phyloP scores from a whole-genome alignment of 1,140 invertebrate species.

The Caenorhabditis inopinata region DNA sequence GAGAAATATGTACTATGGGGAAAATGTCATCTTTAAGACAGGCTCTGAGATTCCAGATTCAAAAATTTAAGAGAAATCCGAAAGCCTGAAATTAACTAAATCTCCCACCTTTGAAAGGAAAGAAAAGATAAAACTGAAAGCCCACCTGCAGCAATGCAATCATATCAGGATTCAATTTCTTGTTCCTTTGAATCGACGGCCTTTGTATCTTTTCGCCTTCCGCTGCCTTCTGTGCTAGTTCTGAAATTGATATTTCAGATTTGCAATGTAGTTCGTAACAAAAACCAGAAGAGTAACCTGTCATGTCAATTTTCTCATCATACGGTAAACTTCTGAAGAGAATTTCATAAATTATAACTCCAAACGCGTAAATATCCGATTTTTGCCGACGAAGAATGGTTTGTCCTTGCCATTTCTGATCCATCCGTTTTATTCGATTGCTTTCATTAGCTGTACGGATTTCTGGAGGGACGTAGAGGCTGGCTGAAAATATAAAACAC shows the following conservation, averaged over 20 bases:
- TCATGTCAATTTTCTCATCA: conserved; percentile 52
- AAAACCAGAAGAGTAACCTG: conserved; percentile 37
- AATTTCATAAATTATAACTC: conserved; percentile 65
- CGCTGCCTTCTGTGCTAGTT: conserved; percentile 57
- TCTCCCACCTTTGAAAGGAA: background rate
- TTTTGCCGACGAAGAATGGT: background rate
- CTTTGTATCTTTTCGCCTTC: conserved; percentile 60
- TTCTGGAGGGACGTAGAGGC: conserved; percentile 59
- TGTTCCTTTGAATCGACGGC: conserved; percentile 55
- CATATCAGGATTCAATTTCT: conserved; percentile 60
- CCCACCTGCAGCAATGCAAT: conserved; percentile 54
- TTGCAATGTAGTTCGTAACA: background rate
- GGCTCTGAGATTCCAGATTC: too few relatives aligned
- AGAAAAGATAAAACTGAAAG: background rate
- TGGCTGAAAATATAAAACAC: background rate
- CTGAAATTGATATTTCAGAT: conserved; percentile 44
- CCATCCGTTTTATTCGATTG: conserved; percentile 56
- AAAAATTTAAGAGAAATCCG: too few relatives aligned
- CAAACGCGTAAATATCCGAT: conserved; percentile 62
- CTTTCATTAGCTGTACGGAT: conserved; percentile 58
- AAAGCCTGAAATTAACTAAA: background rate
- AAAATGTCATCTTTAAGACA: too few relatives aligned
- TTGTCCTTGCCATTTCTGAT: conserved; percentile 57
- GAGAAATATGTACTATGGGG: background rate
- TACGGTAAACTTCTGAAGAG: conserved; percentile 60